Conservation (phyloP, 2,888 invertebrate species). For the Pheosia tremula region DNA sequence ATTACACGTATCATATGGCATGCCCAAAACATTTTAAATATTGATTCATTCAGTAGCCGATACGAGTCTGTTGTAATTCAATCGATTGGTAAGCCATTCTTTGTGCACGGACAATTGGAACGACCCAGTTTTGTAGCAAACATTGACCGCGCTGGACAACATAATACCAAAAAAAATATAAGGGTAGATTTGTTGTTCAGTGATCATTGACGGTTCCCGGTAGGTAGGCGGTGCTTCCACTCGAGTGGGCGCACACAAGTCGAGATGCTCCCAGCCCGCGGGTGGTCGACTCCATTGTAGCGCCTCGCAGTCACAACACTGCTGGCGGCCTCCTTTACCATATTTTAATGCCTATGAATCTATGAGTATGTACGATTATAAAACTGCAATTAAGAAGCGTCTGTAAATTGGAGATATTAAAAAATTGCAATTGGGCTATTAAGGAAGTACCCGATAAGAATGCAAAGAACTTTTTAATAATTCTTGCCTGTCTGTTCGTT, state of each 20-base stretch:
- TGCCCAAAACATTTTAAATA: constrained; percentile 53
- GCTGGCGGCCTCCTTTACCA: constrained; percentile 39
- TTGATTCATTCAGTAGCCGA: constrained; percentile 47
- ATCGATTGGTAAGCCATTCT: constrained; percentile 54
- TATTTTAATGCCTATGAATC: constrained; percentile 24
- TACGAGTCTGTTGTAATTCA: constrained; percentile 44
- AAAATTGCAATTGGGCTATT: no score
- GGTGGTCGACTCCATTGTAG: constrained; percentile 70
- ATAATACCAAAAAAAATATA: constrained; percentile 47
- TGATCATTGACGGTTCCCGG: constrained; percentile 68
- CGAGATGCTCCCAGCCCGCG: constrained; percentile 57
- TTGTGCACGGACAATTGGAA: constrained; percentile 65
- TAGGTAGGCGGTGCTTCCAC: constrained; percentile 59
- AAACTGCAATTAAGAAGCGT: no score
- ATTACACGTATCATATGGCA: constrained; percentile 48
- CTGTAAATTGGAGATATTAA: no score
- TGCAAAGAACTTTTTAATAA: no score
- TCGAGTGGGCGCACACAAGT: constrained; percentile 63
- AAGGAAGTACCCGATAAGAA: no score
- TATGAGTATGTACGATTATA: not conserved
- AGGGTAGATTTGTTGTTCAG: constrained; percentile 47
- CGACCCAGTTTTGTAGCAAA: constrained; percentile 63
- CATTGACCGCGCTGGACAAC: constrained; percentile 56
- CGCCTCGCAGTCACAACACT: constrained; percentile 65
- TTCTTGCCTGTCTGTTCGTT: no score